These are phyloP conservation scores for Salvelinus alpinus DNA, from an alignment of 2,113 vertebrate species.

Conservation along the genomic window DNA sequence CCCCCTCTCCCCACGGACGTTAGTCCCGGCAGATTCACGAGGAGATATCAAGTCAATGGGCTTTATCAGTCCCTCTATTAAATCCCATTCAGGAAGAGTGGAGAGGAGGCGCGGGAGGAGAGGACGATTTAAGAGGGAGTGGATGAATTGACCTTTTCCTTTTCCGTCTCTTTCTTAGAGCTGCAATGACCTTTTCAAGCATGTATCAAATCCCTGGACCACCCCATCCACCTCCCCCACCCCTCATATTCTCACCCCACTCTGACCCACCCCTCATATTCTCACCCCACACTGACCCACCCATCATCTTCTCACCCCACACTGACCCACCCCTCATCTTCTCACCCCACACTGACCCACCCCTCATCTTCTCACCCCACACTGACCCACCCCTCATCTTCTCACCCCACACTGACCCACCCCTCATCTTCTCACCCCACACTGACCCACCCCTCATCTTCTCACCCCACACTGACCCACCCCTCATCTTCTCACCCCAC, in stretches of 20 bases:
- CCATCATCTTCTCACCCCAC: constrained; percentile 22
- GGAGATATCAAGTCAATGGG: constrained; percentile 51
- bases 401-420: constrained; percentile 21
- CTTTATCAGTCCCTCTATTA: constrained; percentile 61
- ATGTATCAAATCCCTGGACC: constrained; percentile 53
- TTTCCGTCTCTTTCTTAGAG: constrained; percentile 69
- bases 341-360: neutral
- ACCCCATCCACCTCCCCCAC: neutral
- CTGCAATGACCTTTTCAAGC: constrained; percentile 69
- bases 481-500: constrained; percentile 19
- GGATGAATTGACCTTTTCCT: constrained; percentile 76
- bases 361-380: too few relatives aligned
- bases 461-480: too few relatives aligned
- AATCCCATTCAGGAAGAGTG: constrained; percentile 56
- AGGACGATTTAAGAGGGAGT: constrained; percentile 63
- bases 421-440: constrained; percentile 1
- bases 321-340: constrained; percentile 18
- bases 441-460: neutral
- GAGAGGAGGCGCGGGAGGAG: neutral
- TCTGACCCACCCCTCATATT: constrained; percentile 18
- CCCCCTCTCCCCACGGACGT: constrained; percentile 1
- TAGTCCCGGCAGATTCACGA: constrained; percentile 30
- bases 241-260: constrained; percentile 19
- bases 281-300: neutral
- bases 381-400: constrained; percentile 12